A percentile compares a stretch with the other conserved stretches of the same genome.
phyloP scores from a whole-genome alignment of 35 echinoderm and acorn worm species.

The Lytechinus variegatus region DNA sequence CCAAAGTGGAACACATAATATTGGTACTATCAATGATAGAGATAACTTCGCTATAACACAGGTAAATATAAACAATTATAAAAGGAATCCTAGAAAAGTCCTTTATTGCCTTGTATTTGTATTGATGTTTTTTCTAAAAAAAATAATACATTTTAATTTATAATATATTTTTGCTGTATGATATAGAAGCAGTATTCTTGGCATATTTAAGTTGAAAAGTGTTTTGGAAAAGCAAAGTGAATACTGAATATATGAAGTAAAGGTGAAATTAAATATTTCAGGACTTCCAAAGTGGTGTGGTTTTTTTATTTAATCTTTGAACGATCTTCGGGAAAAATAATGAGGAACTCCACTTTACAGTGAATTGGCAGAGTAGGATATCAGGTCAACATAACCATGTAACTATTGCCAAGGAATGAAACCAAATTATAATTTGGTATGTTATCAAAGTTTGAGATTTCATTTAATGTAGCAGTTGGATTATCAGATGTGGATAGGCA shows the following conservation, averaged over 20 bases:
- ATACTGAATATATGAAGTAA: no score
- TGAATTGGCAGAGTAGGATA: no score
- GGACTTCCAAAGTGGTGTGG: not conserved
- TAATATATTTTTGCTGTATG: not conserved
- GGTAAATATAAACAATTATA: constrained; percentile 56
- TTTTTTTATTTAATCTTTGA: not conserved
- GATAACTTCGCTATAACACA: constrained; percentile 91
- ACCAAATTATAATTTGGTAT: not conserved
- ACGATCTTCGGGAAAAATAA: not conserved
- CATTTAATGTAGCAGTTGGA: not conserved
- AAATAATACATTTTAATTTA: not conserved
- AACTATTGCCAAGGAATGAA: not conserved
- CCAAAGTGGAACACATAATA: constrained; percentile 59
- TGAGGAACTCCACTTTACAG: no score
- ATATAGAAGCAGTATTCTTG: not conserved
- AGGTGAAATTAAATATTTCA: not conserved
- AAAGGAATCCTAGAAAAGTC: not conserved
- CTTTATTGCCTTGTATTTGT: not conserved
- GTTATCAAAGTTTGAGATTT: not conserved
- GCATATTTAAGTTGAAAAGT: not conserved
- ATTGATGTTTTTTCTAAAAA: not conserved
- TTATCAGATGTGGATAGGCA: not conserved
- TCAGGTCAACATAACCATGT: no score
- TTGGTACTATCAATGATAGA: constrained; percentile 76
- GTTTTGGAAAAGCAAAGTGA: not conserved